Evolutionary conservation across 2,797 vertebrate genomes (phyloP).

Genomic region (Phoebastria nigripes): DNA sequence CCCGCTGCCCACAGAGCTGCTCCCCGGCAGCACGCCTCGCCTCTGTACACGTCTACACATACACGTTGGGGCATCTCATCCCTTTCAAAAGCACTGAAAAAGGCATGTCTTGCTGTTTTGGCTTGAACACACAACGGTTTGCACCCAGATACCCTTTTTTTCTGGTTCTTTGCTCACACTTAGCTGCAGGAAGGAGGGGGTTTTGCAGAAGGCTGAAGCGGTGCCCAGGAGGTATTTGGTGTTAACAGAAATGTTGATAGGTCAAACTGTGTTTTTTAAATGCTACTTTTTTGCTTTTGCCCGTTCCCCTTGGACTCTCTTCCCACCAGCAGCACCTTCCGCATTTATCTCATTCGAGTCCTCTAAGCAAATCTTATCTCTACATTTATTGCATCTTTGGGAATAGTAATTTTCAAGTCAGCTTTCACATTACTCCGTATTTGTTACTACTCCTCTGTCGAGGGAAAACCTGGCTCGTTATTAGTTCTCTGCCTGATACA

Average conservation of each 20-base stretch:
- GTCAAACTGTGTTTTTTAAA: conserved; percentile 56
- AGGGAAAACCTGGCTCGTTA: conserved; percentile 72
- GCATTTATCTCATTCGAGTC: conserved; percentile 69
- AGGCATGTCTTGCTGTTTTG: not conserved
- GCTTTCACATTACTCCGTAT: conserved; percentile 75
- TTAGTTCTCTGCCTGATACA: conserved; percentile 75
- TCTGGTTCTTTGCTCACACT: not conserved
- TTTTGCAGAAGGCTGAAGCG: conserved; percentile 15
- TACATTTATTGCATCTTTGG: conserved; percentile 73
- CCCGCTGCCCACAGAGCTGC: not conserved
- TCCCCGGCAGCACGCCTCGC: rapidly evolving
- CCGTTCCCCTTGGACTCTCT: not conserved
- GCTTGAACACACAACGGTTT: not conserved
- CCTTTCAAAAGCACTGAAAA: not conserved
- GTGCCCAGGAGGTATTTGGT: conserved; percentile 14
- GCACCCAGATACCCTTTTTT: not conserved
- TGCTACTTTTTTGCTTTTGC: not conserved
- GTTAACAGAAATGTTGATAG: conserved; percentile 67
- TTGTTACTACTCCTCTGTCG: conserved; percentile 69
- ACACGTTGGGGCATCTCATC: rapidly evolving
- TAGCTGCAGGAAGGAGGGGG: not conserved
- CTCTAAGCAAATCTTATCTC: conserved; percentile 71
- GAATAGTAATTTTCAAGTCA: conserved; percentile 77
- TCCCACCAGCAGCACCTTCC: conserved; percentile 67
- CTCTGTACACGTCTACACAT: rapidly evolving